These are phyloP conservation scores for Drosophila borborema DNA, from an alignment of 2,888 invertebrate genomes.

Conservation along the genomic window DNA sequence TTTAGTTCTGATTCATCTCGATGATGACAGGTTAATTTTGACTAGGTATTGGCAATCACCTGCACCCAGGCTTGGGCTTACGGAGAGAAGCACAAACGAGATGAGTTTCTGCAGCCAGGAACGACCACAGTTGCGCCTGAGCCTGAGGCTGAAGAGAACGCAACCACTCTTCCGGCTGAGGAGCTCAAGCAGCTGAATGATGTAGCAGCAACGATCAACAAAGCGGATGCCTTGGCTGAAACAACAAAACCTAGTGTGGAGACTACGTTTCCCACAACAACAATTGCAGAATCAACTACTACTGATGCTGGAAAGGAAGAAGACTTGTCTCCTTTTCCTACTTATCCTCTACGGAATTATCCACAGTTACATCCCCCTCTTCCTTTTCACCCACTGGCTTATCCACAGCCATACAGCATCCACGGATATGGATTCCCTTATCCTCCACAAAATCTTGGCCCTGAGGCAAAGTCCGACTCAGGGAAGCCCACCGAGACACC, in stretches of 20 bases:
- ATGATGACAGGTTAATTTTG: neutral
- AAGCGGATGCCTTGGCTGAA: conserved; percentile 32
- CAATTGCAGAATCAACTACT: conserved; percentile 28
- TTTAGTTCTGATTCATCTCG: no score
- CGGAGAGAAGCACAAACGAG: conserved; percentile 38
- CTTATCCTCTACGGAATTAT: neutral
- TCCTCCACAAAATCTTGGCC: neutral
- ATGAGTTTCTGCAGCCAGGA: conserved; percentile 24
- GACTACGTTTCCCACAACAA: conserved; percentile 21
- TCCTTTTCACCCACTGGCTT: neutral
- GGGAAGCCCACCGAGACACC: conserved; percentile 1
- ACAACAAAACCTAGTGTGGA: conserved; percentile 32
- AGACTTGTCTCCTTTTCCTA: neutral
- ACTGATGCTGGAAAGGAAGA: conserved; percentile 6
- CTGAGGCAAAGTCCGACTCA: neutral
- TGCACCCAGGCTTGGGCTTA: conserved; percentile 21
- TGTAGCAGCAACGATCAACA: conserved; percentile 15
- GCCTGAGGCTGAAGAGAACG: conserved; percentile 20
- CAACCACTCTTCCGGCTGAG: conserved; percentile 27
- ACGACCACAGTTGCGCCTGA: conserved; percentile 43
- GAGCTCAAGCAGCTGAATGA: conserved; percentile 29
- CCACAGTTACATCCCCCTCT: conserved; percentile 5
- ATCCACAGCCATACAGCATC: conserved; percentile 2
- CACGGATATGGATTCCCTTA: conserved; percentile 15
- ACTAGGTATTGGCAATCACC: conserved; percentile 50